These are phyloP conservation scores for Ceratosolen solmsi DNA, from an alignment of 1,140 invertebrate species.

Conservation along the genomic window DNA sequence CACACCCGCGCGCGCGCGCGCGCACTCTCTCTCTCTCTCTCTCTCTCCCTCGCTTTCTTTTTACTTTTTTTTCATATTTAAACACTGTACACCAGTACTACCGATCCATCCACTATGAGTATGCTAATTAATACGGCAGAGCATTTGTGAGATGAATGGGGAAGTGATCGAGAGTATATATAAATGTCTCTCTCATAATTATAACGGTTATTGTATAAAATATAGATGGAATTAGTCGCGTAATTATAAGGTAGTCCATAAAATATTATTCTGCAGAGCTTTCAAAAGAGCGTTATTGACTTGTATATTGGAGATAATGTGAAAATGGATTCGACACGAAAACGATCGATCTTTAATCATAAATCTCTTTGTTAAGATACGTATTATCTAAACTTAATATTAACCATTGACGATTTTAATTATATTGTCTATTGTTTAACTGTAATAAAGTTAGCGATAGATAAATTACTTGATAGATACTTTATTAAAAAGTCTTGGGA, in stretches of 20 bases:
- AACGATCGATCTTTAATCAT: conserved; percentile 15
- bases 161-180: background rate
- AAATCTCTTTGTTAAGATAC: background rate
- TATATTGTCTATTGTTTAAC: conserved; percentile 7
- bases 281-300: conserved; percentile 25
- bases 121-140: conserved; percentile 35
- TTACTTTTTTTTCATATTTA: background rate
- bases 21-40: too few species aligned
- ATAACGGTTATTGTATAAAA: conserved; percentile 47
- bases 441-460: background rate
- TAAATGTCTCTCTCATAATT: conserved; percentile 45
- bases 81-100: background rate
- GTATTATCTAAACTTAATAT: conserved; percentile 15
- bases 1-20: too few species aligned
- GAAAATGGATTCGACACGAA: conserved; percentile 12
- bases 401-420: conserved; percentile 9
- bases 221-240: conserved; percentile 37
- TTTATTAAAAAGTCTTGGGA: background rate
- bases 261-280: conserved; percentile 25
- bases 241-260: conserved; percentile 28
- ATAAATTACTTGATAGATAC: background rate
- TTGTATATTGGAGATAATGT: background rate
- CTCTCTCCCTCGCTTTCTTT: too few species aligned
- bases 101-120: background rate
- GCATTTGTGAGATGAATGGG: conserved; percentile 25